Evolutionary conservation across 2,888 invertebrate genomes (phyloP).

Genomic region (Pogonocherus hispidulus): DNA sequence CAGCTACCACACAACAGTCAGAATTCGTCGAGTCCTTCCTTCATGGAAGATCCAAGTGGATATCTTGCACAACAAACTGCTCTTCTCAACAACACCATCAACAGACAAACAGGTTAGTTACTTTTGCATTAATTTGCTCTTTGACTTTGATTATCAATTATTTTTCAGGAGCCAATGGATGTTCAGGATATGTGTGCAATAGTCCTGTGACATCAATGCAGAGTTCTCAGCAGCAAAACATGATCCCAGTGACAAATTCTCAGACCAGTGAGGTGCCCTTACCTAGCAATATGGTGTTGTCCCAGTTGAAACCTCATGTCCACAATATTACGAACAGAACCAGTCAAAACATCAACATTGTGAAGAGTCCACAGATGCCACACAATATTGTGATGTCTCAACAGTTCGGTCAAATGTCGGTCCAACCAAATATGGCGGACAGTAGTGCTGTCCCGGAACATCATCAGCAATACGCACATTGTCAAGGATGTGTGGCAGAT

Average conservation of each 20-base stretch:
- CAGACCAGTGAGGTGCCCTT: constrained; percentile 66
- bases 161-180: constrained; percentile 59
- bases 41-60: constrained; percentile 92
- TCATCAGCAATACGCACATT: constrained; percentile 66
- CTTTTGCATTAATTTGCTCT: not conserved
- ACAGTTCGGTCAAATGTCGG: constrained; percentile 47
- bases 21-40: constrained; percentile 76
- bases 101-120: constrained; percentile 72
- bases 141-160: constrained; percentile 18
- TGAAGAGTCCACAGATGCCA: constrained; percentile 54
- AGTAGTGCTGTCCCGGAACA: constrained; percentile 57
- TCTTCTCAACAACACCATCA: constrained; percentile 85
- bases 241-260: constrained; percentile 56
- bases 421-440: constrained; percentile 57
- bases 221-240: constrained; percentile 56
- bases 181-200: constrained; percentile 62
- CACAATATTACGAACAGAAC: constrained; percentile 54
- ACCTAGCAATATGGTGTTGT: constrained; percentile 64
- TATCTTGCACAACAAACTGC: constrained; percentile 93
- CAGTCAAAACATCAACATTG: constrained; percentile 57
- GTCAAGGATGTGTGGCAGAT: constrained; percentile 72
- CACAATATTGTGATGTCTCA: constrained; percentile 46
- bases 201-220: constrained; percentile 59
- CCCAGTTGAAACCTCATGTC: constrained; percentile 57
- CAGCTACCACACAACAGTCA: constrained; percentile 60